Conservation (phyloP, 1,140 invertebrate genomes). For the Macrotrachela quadricornifera region DNA sequence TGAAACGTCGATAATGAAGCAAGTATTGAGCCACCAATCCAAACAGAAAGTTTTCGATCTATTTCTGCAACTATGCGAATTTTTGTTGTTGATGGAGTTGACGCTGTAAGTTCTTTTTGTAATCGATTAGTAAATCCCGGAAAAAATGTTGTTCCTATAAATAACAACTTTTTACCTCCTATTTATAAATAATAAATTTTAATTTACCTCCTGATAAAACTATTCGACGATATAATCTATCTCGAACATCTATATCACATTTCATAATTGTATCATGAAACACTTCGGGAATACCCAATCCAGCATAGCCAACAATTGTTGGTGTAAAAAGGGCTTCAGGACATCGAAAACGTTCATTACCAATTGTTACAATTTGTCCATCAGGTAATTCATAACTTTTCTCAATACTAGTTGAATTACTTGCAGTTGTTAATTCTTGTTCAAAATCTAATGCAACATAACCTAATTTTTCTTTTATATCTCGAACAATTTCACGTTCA, state of each 20-base stretch:
- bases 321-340: conserved; percentile 75
- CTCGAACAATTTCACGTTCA: conserved; percentile 6
- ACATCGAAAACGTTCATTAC: conserved; percentile 81
- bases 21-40: conserved; percentile 22
- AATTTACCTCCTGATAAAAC: conserved; percentile 21
- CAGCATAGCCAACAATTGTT: neutral
- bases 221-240: conserved; percentile 11
- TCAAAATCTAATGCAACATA: conserved; percentile 74
- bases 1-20: conserved; percentile 42
- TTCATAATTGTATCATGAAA: conserved; percentile 54
- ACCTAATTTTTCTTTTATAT: conserved; percentile 54
- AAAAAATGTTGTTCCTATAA: conserved; percentile 10
- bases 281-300: conserved; percentile 16
- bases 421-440: conserved; percentile 79
- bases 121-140: conserved; percentile 12
- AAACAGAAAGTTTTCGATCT: conserved; percentile 9
- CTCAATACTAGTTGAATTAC: conserved; percentile 59
- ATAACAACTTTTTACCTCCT: no score
- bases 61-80: conserved; percentile 41
- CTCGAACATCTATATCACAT: conserved; percentile 75
- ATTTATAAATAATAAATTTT: no score
- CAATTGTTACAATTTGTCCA: conserved; percentile 79
- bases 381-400: conserved; percentile 80
- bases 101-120: conserved; percentile 21
- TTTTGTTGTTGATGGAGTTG: conserved; percentile 36